A percentile compares a stretch with the other conserved stretches of the same genome.
phyloP scores from a whole-genome alignment of 2,797 vertebrate species.

The Sebastes oblongus region DNA sequence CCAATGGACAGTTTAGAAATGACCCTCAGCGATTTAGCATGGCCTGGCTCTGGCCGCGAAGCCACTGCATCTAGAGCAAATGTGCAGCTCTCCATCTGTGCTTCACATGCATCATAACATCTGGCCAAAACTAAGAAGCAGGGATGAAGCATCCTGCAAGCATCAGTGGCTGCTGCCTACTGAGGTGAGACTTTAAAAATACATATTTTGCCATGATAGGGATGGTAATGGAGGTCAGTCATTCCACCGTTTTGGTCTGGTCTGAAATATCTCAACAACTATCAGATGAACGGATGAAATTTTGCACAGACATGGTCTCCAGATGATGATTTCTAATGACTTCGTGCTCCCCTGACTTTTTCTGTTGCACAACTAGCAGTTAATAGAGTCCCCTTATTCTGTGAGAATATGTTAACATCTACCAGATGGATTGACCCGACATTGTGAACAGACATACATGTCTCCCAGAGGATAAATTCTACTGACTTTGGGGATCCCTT shows the following conservation, averaged over 20 bases:
- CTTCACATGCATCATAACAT: background rate
- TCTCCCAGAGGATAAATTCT: background rate
- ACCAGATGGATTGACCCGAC: background rate
- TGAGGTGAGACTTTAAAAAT: too few species aligned
- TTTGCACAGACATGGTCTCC: background rate
- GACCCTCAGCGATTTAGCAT: background rate
- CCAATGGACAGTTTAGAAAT: conserved; percentile 13
- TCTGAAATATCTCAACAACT: background rate
- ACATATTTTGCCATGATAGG: background rate
- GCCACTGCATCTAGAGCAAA: background rate
- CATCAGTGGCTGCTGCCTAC: background rate
- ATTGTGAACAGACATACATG: background rate
- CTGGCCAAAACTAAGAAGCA: background rate
- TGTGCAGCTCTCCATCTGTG: conserved; percentile 2
- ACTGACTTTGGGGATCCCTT: background rate
- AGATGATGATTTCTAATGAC: background rate
- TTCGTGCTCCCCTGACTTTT: background rate
- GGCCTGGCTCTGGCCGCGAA: background rate
- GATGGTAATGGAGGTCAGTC: background rate
- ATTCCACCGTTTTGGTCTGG: background rate
- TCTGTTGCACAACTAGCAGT: background rate
- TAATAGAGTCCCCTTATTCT: background rate
- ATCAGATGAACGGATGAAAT: background rate
- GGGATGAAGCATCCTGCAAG: background rate
- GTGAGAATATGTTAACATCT: background rate